Evolutionary conservation across 37 sponge, comb jelly and placozoan species (phyloP).

Genomic region (Eunapius fragilis): DNA sequence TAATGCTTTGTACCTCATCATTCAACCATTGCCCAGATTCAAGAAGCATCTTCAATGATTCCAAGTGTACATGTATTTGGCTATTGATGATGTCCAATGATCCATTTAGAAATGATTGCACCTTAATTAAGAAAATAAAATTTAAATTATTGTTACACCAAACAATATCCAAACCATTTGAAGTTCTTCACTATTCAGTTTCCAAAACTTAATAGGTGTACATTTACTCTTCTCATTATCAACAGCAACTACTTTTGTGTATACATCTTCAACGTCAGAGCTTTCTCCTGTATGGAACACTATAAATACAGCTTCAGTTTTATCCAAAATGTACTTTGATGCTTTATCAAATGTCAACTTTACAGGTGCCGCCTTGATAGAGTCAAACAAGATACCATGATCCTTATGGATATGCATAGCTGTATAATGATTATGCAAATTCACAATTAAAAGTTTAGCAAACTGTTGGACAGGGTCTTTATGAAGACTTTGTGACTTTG

Average conservation of each 20-base stretch:
- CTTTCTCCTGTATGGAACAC: background rate
- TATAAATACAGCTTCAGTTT: background rate
- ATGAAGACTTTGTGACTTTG: background rate
- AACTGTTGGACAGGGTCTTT: background rate
- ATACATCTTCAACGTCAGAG: background rate
- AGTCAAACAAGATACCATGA: background rate
- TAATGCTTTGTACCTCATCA: background rate
- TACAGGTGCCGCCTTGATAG: background rate
- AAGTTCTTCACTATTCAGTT: background rate
- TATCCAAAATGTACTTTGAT: background rate
- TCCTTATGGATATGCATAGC: background rate
- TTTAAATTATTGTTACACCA: background rate
- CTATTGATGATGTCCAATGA: background rate
- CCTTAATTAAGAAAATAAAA: background rate
- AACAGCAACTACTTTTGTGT: background rate
- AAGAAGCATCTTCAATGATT: background rate
- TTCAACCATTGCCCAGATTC: background rate
- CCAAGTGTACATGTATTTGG: background rate
- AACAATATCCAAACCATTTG: background rate
- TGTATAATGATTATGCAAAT: background rate
- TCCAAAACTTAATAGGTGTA: background rate
- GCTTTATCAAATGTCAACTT: background rate
- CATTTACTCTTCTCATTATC: background rate
- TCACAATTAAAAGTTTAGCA: background rate
- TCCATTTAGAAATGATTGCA: background rate